Percentiles rank a stretch among this genome's conserved stretches.
Conservation (phyloP, 2,888 invertebrate species). For the Bombylius major region DNA sequence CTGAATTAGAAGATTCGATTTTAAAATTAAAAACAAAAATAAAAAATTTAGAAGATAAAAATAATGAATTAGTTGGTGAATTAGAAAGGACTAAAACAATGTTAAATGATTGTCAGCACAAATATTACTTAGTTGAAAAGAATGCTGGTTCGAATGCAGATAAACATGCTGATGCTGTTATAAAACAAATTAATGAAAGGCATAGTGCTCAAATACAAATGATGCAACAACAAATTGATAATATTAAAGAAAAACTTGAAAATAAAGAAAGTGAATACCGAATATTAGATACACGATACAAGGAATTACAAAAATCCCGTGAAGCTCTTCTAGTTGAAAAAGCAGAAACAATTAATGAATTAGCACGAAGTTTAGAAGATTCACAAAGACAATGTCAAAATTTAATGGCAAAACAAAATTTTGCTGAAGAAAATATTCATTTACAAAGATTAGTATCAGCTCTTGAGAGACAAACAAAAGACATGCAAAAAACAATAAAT, state of each 20-base stretch:
- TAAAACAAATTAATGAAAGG: slow-evolving; percentile 39
- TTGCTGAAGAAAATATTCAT: slow-evolving; percentile 25
- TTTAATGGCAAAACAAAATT: slow-evolving; percentile 24
- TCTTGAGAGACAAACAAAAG: slow-evolving; percentile 26
- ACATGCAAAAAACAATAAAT: slow-evolving; percentile 28
- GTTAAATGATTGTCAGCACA: slow-evolving; percentile 38
- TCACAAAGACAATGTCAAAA: slow-evolving; percentile 42
- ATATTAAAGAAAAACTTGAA: slow-evolving; percentile 33
- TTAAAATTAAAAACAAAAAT: slow-evolving; percentile 33
- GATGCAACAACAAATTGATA: slow-evolving; percentile 39
- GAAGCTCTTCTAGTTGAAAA: slow-evolving; percentile 50
- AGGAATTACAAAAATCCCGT: slow-evolving; percentile 45
- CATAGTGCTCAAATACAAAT: slow-evolving; percentile 38
- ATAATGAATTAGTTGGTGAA: slow-evolving; percentile 42
- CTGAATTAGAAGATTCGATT: slow-evolving; percentile 28
- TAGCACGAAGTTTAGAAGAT: slow-evolving; percentile 46
- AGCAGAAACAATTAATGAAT: slow-evolving; percentile 46
- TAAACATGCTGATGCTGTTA: slow-evolving; percentile 26
- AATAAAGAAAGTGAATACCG: slow-evolving; percentile 42
- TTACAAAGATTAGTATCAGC: slow-evolving; percentile 25
- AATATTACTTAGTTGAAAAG: slow-evolving; percentile 32
- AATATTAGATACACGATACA: slow-evolving; percentile 41
- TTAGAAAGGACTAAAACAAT: slow-evolving; percentile 41
- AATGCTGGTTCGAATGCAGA: slow-evolving; percentile 28
- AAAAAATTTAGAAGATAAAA: slow-evolving; percentile 31